phyloP scores from a whole-genome alignment of 1,140 invertebrate genomes.

The Drosophila gunungcola region DNA sequence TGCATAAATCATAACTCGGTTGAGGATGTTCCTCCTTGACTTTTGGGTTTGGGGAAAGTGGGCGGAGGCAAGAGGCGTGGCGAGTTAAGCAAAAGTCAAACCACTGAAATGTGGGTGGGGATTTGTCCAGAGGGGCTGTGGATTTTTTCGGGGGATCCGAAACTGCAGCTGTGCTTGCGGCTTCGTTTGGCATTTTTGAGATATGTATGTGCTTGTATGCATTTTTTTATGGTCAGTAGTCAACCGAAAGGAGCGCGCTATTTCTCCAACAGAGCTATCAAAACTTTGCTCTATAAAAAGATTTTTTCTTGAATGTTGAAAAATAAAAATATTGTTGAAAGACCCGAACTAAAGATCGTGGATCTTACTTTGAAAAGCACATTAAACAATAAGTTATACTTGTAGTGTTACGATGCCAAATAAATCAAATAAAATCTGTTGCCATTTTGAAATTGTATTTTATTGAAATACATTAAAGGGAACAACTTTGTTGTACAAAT shows the following conservation, averaged over 20 bases:
- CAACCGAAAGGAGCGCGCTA: not conserved
- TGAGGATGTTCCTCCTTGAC: conserved; percentile 5
- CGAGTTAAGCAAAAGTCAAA: conserved; percentile 76
- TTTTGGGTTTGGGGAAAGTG: conserved; percentile 5
- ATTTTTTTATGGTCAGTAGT: conserved; percentile 42
- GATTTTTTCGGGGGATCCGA: conserved; percentile 19
- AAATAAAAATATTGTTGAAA: not conserved
- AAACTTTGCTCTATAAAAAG: not conserved
- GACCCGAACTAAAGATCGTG: too few relatives aligned
- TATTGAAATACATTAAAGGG: too few relatives aligned
- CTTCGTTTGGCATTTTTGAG: conserved; percentile 41
- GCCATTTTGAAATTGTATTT: too few relatives aligned
- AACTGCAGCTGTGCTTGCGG: conserved; percentile 61
- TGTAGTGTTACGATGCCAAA: too few relatives aligned
- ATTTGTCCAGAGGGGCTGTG: not conserved
- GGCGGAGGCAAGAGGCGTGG: conserved; percentile 13
- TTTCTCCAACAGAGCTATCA: not conserved
- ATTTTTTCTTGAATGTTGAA: not conserved
- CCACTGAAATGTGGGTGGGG: conserved; percentile 27
- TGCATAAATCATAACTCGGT: conserved; percentile 74
- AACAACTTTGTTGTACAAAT: too few relatives aligned
- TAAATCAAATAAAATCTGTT: too few relatives aligned
- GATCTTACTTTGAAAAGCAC: too few relatives aligned
- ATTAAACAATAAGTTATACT: too few relatives aligned
- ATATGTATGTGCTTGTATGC: conserved; percentile 17